These are phyloP conservation scores for Gallinago solitaria DNA, from an alignment of 2,797 vertebrate species.

Conservation along the genomic window DNA sequence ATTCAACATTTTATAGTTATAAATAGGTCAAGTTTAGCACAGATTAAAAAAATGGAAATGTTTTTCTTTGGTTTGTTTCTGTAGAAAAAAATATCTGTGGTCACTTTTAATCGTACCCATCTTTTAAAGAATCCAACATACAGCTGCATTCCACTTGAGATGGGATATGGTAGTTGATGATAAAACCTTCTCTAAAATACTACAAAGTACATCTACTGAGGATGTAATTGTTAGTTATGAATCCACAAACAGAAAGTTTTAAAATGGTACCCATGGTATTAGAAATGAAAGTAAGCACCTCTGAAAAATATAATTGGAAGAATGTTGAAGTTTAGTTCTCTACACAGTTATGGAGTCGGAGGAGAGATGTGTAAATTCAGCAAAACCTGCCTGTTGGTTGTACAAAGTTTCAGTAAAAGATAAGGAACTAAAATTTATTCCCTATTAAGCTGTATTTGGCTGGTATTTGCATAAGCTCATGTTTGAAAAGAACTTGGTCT, in stretches of 20 bases:
- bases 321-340: neutral
- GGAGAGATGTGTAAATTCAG: neutral
- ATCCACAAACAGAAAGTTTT: neutral
- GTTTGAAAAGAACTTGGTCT: neutral
- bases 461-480: neutral
- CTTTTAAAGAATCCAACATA: neutral
- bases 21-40: neutral
- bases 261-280: neutral
- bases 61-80: neutral
- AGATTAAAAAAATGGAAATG: neutral
- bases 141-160: neutral
- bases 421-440: neutral
- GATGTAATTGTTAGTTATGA: neutral
- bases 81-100: neutral
- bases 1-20: neutral
- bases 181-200: neutral
- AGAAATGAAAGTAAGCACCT: neutral
- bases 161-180: neutral
- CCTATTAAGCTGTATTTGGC: neutral
- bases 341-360: accelerated
- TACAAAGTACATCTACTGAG: neutral
- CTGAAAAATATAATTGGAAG: neutral
- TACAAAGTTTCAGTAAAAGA: neutral
- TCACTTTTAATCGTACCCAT: neutral
- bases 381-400: neutral